A percentile compares a stretch with the other conserved stretches of the same genome.
These are phyloP conservation scores for Sula dactylatra DNA, from an alignment of 2,113 vertebrate genomes.

Conservation along the genomic window DNA sequence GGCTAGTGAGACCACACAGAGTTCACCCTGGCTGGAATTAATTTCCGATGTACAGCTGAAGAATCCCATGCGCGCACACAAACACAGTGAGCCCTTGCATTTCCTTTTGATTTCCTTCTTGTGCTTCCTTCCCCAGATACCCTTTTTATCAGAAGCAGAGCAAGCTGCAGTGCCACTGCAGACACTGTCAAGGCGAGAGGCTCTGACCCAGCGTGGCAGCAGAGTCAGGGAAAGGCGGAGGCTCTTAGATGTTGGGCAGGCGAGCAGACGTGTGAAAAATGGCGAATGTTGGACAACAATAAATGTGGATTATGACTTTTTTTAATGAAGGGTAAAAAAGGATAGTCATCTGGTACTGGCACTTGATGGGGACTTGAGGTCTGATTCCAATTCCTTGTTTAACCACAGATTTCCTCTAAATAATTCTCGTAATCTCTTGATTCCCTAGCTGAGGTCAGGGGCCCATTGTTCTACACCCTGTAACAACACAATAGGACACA, in stretches of 20 bases:
- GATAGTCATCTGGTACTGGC: slow-evolving; percentile 64
- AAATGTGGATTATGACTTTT: slow-evolving; percentile 13
- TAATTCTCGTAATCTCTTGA: slow-evolving; percentile 68
- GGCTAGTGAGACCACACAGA: slow-evolving; percentile 69
- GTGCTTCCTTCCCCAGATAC: slow-evolving; percentile 57
- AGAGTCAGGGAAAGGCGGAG: not conserved
- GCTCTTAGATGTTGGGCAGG: slow-evolving; percentile 35
- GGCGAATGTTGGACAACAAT: slow-evolving; percentile 43
- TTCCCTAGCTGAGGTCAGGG: slow-evolving; percentile 65
- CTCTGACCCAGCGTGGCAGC: not conserved
- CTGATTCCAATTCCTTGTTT: slow-evolving; percentile 69
- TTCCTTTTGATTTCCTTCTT: slow-evolving; percentile 64
- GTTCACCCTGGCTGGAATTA: slow-evolving; percentile 48
- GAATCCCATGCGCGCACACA: slow-evolving; percentile 27
- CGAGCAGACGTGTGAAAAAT: slow-evolving; percentile 38
- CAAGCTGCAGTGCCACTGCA: not conserved
- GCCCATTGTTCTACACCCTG: slow-evolving; percentile 69
- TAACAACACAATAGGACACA: slow-evolving; percentile 68
- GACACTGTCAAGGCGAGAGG: not conserved
- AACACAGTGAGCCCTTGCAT: slow-evolving; percentile 12
- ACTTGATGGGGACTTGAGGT: slow-evolving; percentile 57
- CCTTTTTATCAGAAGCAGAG: slow-evolving; percentile 59
- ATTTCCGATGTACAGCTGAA: slow-evolving; percentile 50
- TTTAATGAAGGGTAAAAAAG: slow-evolving; percentile 46
- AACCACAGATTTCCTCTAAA: slow-evolving; percentile 69